Evolutionary conservation across 2,113 vertebrate genomes (phyloP), one percentile per base, ranked within the genome.

Genomic region (Sylvietta virens): DNA sequence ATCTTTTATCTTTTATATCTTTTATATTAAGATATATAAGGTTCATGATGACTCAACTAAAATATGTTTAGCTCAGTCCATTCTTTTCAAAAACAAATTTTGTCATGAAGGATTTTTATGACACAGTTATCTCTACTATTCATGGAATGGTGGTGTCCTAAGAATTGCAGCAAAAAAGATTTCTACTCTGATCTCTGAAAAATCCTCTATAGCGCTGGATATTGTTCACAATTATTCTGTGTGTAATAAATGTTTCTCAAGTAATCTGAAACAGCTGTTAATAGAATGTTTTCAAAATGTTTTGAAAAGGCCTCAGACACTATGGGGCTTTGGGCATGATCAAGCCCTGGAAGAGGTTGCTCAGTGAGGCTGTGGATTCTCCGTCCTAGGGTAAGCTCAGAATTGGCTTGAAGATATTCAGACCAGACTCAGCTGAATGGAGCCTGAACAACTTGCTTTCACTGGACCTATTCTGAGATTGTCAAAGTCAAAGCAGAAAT

Each of bases 191-290:
- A 62, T 37, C 13, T 37, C 56, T 67, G 61, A 71, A 71, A 87
- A 74, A 35, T n/a, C 47, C 24, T 78, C 42, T 58, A 3, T 15
- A 58, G 21, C 6, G 30, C 16, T 0, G 0, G 22, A 8, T 42
- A 5, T 23, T 67, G 11, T 23, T 78, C 19, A 1, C 4, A 74
- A 10, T 31, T 13, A 47, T 74, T 71, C 9, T 39, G 8, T 35
- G 8, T 51, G 21, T 40, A 35, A 70, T 9, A 86, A 66, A 79
- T 30, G 7, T 4, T 54, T 76, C 33, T 51, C 24, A 74, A 42
- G 4, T 40, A 56, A 62, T 69, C 33, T 56, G 39, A 92, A 74
- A 79, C 26, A 57, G 4, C 3, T 82, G 14, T n/a, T 78, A 26
- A 42, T 33, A 58, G 15, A 79, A 33, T 10, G 33, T 47, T 70